These are phyloP conservation scores for Tetanocera ferruginea DNA, from an alignment of 2,888 invertebrate genomes.

Conservation along the genomic window DNA sequence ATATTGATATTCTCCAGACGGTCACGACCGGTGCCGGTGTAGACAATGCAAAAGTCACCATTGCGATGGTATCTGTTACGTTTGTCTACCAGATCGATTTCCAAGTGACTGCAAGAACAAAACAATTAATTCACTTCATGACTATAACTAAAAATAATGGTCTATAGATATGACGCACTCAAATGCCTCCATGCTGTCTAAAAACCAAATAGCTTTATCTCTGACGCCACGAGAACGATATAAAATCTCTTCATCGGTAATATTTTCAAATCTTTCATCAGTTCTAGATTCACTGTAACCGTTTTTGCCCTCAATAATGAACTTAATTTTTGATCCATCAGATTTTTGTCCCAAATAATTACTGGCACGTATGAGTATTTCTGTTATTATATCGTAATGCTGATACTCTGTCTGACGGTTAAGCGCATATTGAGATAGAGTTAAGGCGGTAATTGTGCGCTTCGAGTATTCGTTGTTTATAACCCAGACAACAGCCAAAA, in stretches of 20 bases:
- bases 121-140: not conserved
- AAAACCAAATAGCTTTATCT: conserved; percentile 55
- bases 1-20: conserved; percentile 52
- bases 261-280: not conserved
- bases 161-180: conserved; percentile 44
- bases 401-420: conserved; percentile 43
- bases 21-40: conserved; percentile 55
- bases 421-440: conserved; percentile 57
- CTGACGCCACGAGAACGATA: conserved; percentile 36
- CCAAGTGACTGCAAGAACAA: conserved; percentile 50
- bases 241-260: not conserved
- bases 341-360: not conserved
- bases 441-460: conserved; percentile 52
- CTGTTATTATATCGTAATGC: conserved; percentile 59
- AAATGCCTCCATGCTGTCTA: conserved; percentile 59
- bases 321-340: conserved; percentile 32
- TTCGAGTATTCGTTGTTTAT: conserved; percentile 58
- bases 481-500: conserved; percentile 62
- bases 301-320: conserved; percentile 35
- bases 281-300: not conserved
- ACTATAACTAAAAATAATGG: too few species aligned
- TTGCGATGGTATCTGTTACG: conserved; percentile 55
- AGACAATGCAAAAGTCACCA: conserved; percentile 59
- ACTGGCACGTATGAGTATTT: conserved; percentile 41
- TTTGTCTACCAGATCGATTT: conserved; percentile 50